Evolutionary conservation across 2,888 invertebrate species (phyloP), one percentile per base, ranked within the genome.

Genomic region (Cataglyphis albicans): DNA sequence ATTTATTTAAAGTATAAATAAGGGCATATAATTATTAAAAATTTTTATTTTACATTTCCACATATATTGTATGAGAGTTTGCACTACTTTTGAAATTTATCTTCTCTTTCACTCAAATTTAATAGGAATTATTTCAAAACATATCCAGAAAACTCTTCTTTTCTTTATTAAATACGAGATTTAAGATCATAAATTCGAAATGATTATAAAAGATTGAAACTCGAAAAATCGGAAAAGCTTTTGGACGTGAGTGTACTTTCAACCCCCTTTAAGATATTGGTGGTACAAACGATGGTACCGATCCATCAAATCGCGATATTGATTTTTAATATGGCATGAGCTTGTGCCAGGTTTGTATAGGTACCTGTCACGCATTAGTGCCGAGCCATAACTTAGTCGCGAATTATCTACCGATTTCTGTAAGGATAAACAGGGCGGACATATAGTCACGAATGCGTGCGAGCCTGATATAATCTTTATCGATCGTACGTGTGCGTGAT

Each of bases 261-360:
- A 59, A n/a, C 55, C 35, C 10, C 15, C n/a, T 70, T 81, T 52
- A 63, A 59, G n/a, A 59, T 57, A 81, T 68, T 83, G 65, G 63
- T 64, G 88, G 85, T 73, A 82, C 86, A 61, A 72, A 59, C 83
- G 82, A n/a, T 75, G 88, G 87, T 86, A 89, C 86, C 86, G 80
- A 89, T 86, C 68, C 82, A 63, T 75, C 83, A 78, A 89, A 87
- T 84, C 63, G 61, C 64, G 81, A 61, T 89, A 89, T 89, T 88
- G 88, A 89, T 89, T 89, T 88, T 89, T 89, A 89, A 89, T 88
- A 88, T 86, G 84, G 84, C 81, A 80, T 76, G 67, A 80, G 61
- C 78, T 82, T 87, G 87, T 89, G 75, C 87, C 88, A 88, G 88
- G 86, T 86, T 88, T 81, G 80, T 76, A 80, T 32, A 72, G 87